A percentile compares a stretch with the other conserved stretches of the same genome.
Evolutionary conservation across 2,797 vertebrate species (phyloP).

Genomic region (Urocyon cinereoargenteus): DNA sequence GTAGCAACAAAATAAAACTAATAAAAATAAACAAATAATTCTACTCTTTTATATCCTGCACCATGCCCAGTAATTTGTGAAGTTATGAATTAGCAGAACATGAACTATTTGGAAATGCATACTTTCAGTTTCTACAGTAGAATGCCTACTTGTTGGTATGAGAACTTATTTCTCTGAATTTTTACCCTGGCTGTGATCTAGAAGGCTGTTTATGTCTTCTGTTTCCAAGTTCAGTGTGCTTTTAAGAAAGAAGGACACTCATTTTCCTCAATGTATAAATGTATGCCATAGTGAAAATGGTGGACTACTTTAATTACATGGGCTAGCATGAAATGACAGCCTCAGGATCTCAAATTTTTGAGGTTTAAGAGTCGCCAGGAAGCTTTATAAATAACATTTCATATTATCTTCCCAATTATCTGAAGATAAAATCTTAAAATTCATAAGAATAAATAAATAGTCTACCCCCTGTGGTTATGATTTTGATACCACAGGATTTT

Average conservation of each 20-base stretch:
- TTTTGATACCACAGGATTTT: not conserved
- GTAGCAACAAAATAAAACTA: not conserved
- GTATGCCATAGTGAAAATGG: not conserved
- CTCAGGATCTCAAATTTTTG: not conserved
- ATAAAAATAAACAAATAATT: not conserved
- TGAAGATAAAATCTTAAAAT: slow-evolving; percentile 45
- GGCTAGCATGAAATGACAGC: not conserved
- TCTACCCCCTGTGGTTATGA: not conserved
- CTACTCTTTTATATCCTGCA: not conserved
- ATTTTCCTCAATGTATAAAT: not conserved
- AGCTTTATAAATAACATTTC: not conserved
- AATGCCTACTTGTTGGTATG: not conserved
- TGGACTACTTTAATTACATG: not conserved
- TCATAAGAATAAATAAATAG: not conserved
- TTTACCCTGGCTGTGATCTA: not conserved
- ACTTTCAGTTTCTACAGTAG: not conserved
- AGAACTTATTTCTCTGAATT: not conserved
- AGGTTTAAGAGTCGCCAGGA: not conserved
- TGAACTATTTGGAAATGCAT: not conserved
- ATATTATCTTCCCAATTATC: not conserved
- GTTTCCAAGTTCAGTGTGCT: not conserved
- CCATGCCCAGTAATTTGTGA: not conserved
- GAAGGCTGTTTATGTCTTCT: not conserved
- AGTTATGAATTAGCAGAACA: not conserved
- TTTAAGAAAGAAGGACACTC: not conserved